These are phyloP conservation scores for Embiotoca jacksoni DNA, from an alignment of 2,113 vertebrate species.

Conservation along the genomic window DNA sequence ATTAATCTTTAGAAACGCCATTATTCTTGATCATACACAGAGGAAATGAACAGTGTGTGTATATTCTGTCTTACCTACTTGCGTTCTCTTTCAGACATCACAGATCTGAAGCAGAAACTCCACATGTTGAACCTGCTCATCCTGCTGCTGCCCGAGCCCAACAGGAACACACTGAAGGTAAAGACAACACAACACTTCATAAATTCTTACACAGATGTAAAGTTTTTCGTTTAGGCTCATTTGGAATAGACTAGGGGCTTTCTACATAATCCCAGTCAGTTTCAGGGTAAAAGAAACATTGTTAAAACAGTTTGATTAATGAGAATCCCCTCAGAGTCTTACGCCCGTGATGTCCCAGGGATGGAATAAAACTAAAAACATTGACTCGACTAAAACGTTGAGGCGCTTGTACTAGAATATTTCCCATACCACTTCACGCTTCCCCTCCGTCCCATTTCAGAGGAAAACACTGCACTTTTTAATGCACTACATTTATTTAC, in stretches of 20 bases:
- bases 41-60: constrained; percentile 73
- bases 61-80: constrained; percentile 6
- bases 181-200: not conserved
- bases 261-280: not conserved
- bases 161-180: constrained; percentile 93
- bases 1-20: constrained; percentile 72
- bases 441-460: too few species aligned
- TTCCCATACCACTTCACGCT: not conserved
- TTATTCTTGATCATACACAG: constrained; percentile 63
- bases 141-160: constrained; percentile 90
- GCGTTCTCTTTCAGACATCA: constrained; percentile 83
- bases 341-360: too few species aligned
- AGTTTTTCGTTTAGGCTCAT: too few species aligned
- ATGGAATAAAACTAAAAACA: too few species aligned
- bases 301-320: too few species aligned
- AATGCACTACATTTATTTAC: too few species aligned
- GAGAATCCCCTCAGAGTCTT: too few species aligned
- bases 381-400: not conserved
- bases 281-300: too few species aligned
- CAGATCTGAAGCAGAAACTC: constrained; percentile 90
- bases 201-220: too few species aligned
- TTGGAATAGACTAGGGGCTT: not conserved
- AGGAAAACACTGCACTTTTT: too few species aligned
- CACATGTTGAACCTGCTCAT: constrained; percentile 92
- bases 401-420: not conserved